phyloP scores from a whole-genome alignment of 2,797 vertebrate genomes.

The Hydrolagus colliei region DNA sequence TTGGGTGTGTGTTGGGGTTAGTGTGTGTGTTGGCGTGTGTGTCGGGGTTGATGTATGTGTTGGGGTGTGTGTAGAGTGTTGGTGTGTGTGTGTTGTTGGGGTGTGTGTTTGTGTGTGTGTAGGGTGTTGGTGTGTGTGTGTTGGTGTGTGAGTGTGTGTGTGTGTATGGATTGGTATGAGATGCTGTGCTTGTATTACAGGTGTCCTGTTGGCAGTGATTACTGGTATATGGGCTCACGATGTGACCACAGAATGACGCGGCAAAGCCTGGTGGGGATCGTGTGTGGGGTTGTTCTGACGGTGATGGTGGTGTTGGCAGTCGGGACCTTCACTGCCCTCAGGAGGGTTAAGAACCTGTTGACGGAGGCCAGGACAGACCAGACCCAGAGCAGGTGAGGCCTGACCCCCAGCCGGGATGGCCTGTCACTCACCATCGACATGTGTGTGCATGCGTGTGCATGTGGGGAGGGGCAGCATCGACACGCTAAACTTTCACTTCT shows the following conservation, averaged over 20 bases:
- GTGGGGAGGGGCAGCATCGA: no score
- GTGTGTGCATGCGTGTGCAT: no score
- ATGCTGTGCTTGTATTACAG: slow-evolving; percentile 41
- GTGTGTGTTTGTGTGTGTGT: slow-evolving; percentile 11
- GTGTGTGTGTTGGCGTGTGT: not conserved
- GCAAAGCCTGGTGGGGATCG: slow-evolving; percentile 59
- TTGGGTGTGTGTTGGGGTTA: no score
- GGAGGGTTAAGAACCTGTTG: slow-evolving; percentile 66
- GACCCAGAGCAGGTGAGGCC: slow-evolving; percentile 74
- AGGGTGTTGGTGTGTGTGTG: slow-evolving; percentile 18
- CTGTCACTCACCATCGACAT: no score
- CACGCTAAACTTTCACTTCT: no score
- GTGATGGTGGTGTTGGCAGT: slow-evolving; percentile 52
- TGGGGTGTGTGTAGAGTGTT: slow-evolving; percentile 4
- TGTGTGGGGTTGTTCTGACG: slow-evolving; percentile 58
- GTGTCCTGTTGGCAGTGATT: slow-evolving; percentile 69
- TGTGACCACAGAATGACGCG: slow-evolving; percentile 73
- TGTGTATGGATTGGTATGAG: not conserved
- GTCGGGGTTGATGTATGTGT: not conserved
- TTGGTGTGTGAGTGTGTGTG: not conserved
- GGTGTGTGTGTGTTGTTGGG: not conserved
- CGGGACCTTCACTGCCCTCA: slow-evolving; percentile 58
- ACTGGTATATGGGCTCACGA: slow-evolving; percentile 74
- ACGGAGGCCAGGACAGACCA: slow-evolving; percentile 77
- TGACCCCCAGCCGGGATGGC: no score